Conservation (phyloP, 2,888 invertebrate species). For the Aspidiotus rigidus region DNA sequence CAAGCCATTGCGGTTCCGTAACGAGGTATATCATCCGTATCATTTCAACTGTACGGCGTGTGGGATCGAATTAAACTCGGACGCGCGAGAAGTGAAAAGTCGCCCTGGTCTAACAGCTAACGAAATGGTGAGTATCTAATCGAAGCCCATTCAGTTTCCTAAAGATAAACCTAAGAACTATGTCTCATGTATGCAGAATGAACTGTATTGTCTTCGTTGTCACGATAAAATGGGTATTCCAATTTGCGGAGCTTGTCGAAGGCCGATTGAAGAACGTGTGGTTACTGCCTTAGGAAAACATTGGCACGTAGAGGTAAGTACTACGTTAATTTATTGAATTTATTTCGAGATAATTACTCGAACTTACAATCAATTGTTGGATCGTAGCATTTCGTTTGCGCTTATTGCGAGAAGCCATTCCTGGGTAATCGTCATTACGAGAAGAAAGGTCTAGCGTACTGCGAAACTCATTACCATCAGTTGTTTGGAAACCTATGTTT, state of each 20-base stretch:
- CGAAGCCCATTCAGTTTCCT: too few species aligned
- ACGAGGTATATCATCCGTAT: conserved; percentile 98
- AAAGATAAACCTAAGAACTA: too few species aligned
- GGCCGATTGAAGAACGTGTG: conserved; percentile 97
- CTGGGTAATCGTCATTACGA: conserved; percentile 98
- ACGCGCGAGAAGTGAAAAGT: conserved; percentile 90
- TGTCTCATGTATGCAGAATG: conserved; percentile 54
- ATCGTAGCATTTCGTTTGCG: conserved; percentile 93
- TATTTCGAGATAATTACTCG: conserved; percentile 3
- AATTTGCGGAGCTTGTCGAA: conserved; percentile 98
- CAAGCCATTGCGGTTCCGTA: conserved; percentile 79
- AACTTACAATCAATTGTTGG: conserved; percentile 33
- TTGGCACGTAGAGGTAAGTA: conserved; percentile 86
- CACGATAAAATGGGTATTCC: conserved; percentile 99
- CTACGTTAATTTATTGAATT: conserved; percentile 12
- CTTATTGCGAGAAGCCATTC: conserved; percentile 99
- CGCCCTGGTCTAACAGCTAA: conserved; percentile 81
- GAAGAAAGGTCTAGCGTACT: conserved; percentile 95
- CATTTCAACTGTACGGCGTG: conserved; percentile 96
- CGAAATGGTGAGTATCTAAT: conserved; percentile 56
- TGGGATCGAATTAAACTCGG: conserved; percentile 84
- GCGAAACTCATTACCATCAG: conserved; percentile 98
- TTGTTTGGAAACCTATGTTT: conserved; percentile 97
- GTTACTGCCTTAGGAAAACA: conserved; percentile 97
- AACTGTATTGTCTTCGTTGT: conserved; percentile 92